Evolutionary conservation across 2,888 invertebrate species (phyloP), one percentile per base, ranked within the genome.

Genomic region (Tribolium freemani): DNA sequence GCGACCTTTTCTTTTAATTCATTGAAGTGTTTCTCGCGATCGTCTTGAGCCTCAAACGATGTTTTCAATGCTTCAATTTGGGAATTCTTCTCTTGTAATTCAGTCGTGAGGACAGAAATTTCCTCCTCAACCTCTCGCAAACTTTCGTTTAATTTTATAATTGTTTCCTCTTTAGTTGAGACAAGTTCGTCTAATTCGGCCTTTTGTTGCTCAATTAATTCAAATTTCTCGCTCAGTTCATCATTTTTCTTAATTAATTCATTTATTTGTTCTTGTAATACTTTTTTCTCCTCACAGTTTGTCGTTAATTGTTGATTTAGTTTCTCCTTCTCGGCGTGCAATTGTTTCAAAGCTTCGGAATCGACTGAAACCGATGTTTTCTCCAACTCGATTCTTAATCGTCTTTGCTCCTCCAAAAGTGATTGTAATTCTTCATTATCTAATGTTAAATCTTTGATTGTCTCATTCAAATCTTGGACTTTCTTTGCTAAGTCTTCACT

Each of bases 341-440:
- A 38, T 1, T 31, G 31, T 31, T 31, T 31, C 31, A 31, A 5
- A 0, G 3, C 38, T 38, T 38, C 9, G 5, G 38, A 38, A 31
- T 51, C 16, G 9, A 38, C 44, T 0, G 26, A 46, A 20, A 21
- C 5, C 8, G 30, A 81, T 5, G 78, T 71, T 79, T 82, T 81
- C 81, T 86, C 81, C 8, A 84, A 82, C 53, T 82, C 80, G 31
- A 83, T 66, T 66, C 85, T 80, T 78, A 86, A 53, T 38, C 81
- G 77, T 71, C 86, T 85, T 69, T 89, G 90, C 71, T 90, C 89
- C 68, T 90, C 90, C 10, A 92, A 81, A 31, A 90, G 78, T 0
- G 87, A 84, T 78, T 91, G 90, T 48, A 92, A 77, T 73, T 91
- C 90, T 72, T 90, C 90, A 75, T 91, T 90, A 75, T 92, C 91